Conservation (phyloP, 1,140 invertebrate genomes). For the Neodiprion pinetum region DNA sequence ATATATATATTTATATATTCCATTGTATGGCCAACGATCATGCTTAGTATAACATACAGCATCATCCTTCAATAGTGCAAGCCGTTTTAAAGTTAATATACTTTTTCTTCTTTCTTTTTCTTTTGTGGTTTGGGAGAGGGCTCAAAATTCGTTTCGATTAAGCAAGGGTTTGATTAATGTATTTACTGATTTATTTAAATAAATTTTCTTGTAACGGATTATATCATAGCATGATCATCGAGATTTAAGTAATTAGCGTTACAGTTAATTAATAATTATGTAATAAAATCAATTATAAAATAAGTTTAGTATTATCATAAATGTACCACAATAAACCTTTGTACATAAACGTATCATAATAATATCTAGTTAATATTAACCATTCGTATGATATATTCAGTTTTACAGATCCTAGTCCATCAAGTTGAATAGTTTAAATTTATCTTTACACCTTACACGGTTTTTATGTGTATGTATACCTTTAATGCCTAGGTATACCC, state of each 20-base stretch:
- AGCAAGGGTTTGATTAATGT: background rate
- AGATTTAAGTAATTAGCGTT: conserved; percentile 40
- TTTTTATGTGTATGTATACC: too few relatives aligned
- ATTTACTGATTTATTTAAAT: conserved; percentile 11
- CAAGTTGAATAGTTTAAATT: conserved; percentile 28
- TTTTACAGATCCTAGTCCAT: conserved; percentile 25
- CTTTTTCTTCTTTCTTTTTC: conserved; percentile 14
- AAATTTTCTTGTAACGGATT: conserved; percentile 22
- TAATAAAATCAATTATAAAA: conserved; percentile 42
- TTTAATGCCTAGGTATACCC: background rate
- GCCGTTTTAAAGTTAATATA: conserved; percentile 32
- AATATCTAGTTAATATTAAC: conserved; percentile 27
- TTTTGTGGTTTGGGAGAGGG: background rate
- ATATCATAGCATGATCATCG: conserved; percentile 44
- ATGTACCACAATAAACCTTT: conserved; percentile 53
- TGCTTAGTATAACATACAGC: conserved; percentile 48
- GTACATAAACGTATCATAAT: conserved; percentile 46
- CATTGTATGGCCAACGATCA: conserved; percentile 62
- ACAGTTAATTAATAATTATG: conserved; percentile 20
- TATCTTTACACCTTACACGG: background rate
- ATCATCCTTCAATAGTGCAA: conserved; percentile 31
- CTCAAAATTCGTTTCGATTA: too few relatives aligned
- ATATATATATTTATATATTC: conserved; percentile 56
- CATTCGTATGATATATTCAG: conserved; percentile 27
- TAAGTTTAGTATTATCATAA: conserved; percentile 43